A percentile compares a stretch with the other conserved stretches of the same genome.
These are phyloP conservation scores for Pristionchus entomophagus DNA, from an alignment of 2,888 invertebrate genomes.

Conservation along the genomic window DNA sequence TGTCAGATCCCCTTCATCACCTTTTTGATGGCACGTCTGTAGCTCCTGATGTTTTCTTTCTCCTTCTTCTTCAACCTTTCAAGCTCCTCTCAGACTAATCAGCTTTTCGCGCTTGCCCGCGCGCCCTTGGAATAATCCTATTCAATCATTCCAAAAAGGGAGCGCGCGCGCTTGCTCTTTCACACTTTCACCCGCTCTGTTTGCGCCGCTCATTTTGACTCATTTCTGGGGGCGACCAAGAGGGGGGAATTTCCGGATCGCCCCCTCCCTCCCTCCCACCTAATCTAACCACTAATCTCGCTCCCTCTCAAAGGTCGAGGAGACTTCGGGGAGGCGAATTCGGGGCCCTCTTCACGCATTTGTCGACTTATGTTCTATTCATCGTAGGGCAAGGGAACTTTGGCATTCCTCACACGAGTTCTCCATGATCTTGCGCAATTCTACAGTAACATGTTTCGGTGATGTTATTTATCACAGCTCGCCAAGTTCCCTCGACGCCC, in stretches of 20 bases:
- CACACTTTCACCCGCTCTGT: not conserved
- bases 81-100: not conserved
- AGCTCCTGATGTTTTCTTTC: not conserved
- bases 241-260: constrained; percentile 1
- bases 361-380: too few relatives aligned
- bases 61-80: not conserved
- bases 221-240: not conserved
- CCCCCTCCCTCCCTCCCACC: not conserved
- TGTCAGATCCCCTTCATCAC: not conserved
- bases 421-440: too few relatives aligned
- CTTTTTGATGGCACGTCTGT: not conserved
- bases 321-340: not conserved
- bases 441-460: not conserved
- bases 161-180: not conserved
- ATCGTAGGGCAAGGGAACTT: too few relatives aligned
- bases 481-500: not conserved
- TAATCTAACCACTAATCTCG: constrained; percentile 14
- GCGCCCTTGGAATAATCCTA: not conserved
- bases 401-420: too few relatives aligned
- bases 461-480: too few relatives aligned
- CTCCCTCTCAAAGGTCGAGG: not conserved
- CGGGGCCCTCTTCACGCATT: too few relatives aligned
- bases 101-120: not conserved
- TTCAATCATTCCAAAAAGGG: not conserved
- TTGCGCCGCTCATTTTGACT: constrained; percentile 1